Conservation (phyloP, 35 echinoderm and acorn worm genomes). For the Anneissia japonica region DNA sequence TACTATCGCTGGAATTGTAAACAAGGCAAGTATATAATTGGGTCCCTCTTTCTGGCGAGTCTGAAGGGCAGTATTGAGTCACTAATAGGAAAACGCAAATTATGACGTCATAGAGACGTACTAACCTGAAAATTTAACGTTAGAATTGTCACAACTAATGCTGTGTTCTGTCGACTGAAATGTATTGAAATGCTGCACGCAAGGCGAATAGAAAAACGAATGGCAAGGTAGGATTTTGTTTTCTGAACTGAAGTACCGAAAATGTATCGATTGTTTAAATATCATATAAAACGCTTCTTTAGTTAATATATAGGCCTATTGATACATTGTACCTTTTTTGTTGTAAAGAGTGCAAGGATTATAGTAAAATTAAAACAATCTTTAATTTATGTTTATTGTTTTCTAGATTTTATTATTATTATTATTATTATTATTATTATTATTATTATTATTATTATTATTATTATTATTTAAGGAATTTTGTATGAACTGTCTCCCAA, state of each 20-base stretch:
- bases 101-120: not conserved
- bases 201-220: not conserved
- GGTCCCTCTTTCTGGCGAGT: not conserved
- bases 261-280: not conserved
- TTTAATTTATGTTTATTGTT: too few species aligned
- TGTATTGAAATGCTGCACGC: not conserved
- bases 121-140: not conserved
- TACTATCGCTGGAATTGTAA: not conserved
- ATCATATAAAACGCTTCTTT: not conserved
- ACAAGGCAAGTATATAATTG: not conserved
- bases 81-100: not conserved
- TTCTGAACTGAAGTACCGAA: not conserved
- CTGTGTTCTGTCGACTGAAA: not conserved
- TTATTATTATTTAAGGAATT: too few species aligned
- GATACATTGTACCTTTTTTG: not conserved
- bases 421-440: too few species aligned
- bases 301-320: not conserved
- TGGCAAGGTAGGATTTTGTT: not conserved
- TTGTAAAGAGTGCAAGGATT: too few species aligned
- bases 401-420: too few species aligned
- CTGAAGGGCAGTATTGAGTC: not conserved
- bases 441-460: too few species aligned
- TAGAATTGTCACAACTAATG: not conserved
- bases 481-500: too few species aligned
- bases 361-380: too few species aligned